phyloP scores from a whole-genome alignment of 2,888 invertebrate genomes.

The Lasius platythorax region DNA sequence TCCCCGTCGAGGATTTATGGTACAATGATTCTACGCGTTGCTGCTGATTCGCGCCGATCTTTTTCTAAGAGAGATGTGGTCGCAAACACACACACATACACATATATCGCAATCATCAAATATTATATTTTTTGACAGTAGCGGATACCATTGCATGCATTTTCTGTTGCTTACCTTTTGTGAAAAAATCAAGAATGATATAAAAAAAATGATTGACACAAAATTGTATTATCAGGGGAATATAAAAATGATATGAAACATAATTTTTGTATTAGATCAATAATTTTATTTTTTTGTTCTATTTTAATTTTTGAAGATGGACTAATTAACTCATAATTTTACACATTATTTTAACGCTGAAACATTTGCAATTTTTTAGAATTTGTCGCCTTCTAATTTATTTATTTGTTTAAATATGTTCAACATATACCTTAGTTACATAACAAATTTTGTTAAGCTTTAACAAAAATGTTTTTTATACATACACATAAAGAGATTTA shows the following conservation, averaged over 20 bases:
- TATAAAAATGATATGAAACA: not conserved
- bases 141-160: not conserved
- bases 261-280: not conserved
- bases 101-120: not conserved
- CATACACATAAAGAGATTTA: not conserved
- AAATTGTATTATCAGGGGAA: not conserved
- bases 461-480: not conserved
- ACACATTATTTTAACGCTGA: not conserved
- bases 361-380: not conserved
- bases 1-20: slow-evolving; percentile 13
- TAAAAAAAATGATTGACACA: not conserved
- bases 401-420: not conserved
- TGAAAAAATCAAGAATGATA: not conserved
- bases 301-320: not conserved
- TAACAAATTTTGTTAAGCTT: not conserved
- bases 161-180: not conserved
- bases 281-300: not conserved
- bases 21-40: slow-evolving; percentile 2
- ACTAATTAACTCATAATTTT: not conserved
- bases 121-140: not conserved
- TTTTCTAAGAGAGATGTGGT: not conserved
- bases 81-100: not conserved
- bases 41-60: slow-evolving; percentile 13
- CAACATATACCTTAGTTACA: not conserved
- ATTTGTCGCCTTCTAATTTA: not conserved